These are phyloP conservation scores for Mythimna lalbum DNA, from an alignment of 2,888 invertebrate species.

Conservation along the genomic window DNA sequence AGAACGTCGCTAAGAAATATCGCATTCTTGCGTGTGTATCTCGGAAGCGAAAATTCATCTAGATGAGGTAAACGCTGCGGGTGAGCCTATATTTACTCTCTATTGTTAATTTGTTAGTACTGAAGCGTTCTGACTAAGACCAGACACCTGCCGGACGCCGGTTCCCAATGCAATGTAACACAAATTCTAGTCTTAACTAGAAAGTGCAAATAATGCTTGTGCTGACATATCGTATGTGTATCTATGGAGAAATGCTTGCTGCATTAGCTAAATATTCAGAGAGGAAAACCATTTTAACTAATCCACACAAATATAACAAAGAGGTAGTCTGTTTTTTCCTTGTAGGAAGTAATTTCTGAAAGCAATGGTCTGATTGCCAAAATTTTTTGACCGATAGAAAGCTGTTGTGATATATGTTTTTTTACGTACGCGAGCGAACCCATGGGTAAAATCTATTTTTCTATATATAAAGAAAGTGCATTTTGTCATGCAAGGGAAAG, in stretches of 20 bases:
- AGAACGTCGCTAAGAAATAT: constrained; percentile 39
- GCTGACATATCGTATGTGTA: constrained; percentile 20
- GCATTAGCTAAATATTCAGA: constrained; percentile 11
- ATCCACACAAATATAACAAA: not conserved
- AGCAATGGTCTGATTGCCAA: too few species aligned
- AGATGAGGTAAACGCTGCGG: constrained; percentile 51
- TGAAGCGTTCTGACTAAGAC: constrained; percentile 44
- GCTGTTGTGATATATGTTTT: too few species aligned
- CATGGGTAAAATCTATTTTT: not conserved
- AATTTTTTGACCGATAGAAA: too few species aligned
- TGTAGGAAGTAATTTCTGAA: too few species aligned
- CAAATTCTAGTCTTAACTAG: constrained; percentile 42
- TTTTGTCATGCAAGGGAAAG: not conserved
- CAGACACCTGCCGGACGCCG: constrained; percentile 46
- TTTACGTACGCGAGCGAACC: too few species aligned
- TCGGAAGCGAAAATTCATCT: constrained; percentile 56
- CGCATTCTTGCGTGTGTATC: constrained; percentile 50
- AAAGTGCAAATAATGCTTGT: constrained; percentile 51
- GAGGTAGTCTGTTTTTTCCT: too few species aligned
- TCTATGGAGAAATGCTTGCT: constrained; percentile 21
- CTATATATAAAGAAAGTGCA: constrained; percentile 21
- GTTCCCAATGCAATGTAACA: constrained; percentile 35
- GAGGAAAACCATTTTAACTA: constrained; percentile 3
- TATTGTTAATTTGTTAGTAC: constrained; percentile 55
- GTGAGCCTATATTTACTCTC: constrained; percentile 44